Conservation (phyloP, 1,140 invertebrate genomes). For the Nymphalis io region DNA sequence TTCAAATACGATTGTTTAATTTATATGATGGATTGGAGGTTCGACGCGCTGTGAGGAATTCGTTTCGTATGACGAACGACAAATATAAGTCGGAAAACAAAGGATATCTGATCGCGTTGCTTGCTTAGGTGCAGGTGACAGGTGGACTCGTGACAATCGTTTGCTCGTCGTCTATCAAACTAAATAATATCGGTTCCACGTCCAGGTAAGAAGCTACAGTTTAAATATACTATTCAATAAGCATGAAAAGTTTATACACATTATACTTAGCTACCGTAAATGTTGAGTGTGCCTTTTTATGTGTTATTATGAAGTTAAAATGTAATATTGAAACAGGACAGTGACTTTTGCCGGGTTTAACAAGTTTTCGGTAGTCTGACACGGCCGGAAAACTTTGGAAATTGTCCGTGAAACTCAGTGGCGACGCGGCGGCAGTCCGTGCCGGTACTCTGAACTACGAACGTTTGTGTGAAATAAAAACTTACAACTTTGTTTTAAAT, state of each 20-base stretch:
- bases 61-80: conserved; percentile 62
- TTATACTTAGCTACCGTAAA: background rate
- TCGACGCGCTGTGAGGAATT: conserved; percentile 58
- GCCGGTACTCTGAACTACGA: conserved; percentile 50
- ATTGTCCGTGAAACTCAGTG: conserved; percentile 52
- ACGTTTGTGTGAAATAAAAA: background rate
- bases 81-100: conserved; percentile 70
- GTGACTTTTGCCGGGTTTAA: conserved; percentile 26
- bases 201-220: conserved; percentile 25
- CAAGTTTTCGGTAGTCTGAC: conserved; percentile 39
- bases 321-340: conserved; percentile 14
- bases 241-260: background rate
- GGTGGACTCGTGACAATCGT: conserved; percentile 47
- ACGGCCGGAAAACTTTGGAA: conserved; percentile 54
- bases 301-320: background rate
- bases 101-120: conserved; percentile 59
- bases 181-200: conserved; percentile 22
- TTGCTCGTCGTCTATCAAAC: conserved; percentile 49
- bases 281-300: background rate
- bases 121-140: conserved; percentile 71
- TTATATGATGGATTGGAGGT: conserved; percentile 56
- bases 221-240: conserved; percentile 3
- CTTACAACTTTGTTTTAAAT: background rate
- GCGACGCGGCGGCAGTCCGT: conserved; percentile 58
- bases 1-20: conserved; percentile 60